Base-by-base conservation (phyloP, 2,113 vertebrate genomes). In the Oncorhynchus masou region DNA sequence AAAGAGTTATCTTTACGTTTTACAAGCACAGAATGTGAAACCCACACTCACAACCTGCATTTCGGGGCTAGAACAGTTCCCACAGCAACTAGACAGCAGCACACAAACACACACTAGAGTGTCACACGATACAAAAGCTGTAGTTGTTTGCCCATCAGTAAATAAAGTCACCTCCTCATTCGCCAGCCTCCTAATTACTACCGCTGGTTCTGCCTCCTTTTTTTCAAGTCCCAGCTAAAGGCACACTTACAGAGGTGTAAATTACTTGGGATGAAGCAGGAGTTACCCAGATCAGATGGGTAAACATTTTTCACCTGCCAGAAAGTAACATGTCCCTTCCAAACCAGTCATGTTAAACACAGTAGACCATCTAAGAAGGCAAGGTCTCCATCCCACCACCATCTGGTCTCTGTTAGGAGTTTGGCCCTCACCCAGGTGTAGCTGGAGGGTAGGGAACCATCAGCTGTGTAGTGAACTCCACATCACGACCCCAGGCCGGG, bases 351-450 rank as follows among this genome's bases (percentile, higher is more conserved):
- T 78, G 82, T 89, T 85, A 85, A 88, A 86, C 79, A 85, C 83
- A 74, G 27, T 77, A 72, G 77, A 71, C 75, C 66, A 79, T 88
- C 66, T 73, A 72, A 87, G 75, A 68, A 77, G 78, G 77, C 78
- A 73, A 78, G 73, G 75, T 85, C 84, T 79, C 85, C 74, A 31
- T 82, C 78, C 75, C 76, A 22, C 62, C 70, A 83, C 80, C 88
- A 92, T 91, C 88, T 92, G 91, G 88, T 87, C 85, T 86, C 83
- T 85, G 82, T 91, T 90, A 91, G 68, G 77, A 76, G 78, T 79
- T 86, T 92, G 90, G 89, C 88, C 76, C 79, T 85, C 70, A 70
- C 86, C 86, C 88, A 90, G 88, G 81, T 87, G 73, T 84, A 81
- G 88, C 87, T 84, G 79, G 81, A 86, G 88, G 88, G 87, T 79